Base-by-base conservation (phyloP, 2,113 vertebrate genomes). In the Halichoeres trimaculatus region DNA sequence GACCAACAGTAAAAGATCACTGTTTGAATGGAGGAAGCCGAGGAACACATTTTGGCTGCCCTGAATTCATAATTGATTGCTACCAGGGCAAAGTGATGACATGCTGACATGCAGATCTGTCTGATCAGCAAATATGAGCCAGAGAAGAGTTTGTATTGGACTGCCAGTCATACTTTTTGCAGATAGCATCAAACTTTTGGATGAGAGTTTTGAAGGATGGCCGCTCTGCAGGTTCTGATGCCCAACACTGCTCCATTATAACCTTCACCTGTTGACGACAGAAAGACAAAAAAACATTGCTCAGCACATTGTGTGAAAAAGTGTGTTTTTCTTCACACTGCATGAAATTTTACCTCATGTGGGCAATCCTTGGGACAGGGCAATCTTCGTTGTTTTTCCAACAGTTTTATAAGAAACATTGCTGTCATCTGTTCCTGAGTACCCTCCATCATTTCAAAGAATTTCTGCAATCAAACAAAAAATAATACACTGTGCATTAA, bases 241-340 rank as follows among this genome's bases (percentile, higher is more conserved):
- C 90, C 96, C 97, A 98, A 76, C 97, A 98, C 74, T 92, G 92
- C 75, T 94, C 93, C 95, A 98, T 95, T 66, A 94, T 7, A n/a
- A 81, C 10, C 78, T 87, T 90, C 50, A 94, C 85, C 90, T 92
- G 73, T 73, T n/a, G 76, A 12, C 9, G 22, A 38, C 56, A 58
- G 38, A 12, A 60, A 8, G 13, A 1, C 55, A 45, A 45, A 2
- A 34, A 59, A 59, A 36, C 10, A 47, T 43, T 6, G 11, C 0
- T 13, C 7, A 45, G 19, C 10, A 50, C 10, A 23, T 17, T 8
- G 54, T 20, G 13, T 10, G 22, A 34, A 6, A 12, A 20, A 17
- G 35, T 34, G 3, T n/a, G n/a, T n/a, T n/a, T n/a, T n/a, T n/a
- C n/a, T n/a, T n/a, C n/a, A n/a, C n/a, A 8, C n/a, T 20, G 41